A percentile compares a stretch with the other conserved stretches of the same genome.
Conservation (phyloP, 2,888 invertebrate genomes). For the Pseudoips prasinana region DNA sequence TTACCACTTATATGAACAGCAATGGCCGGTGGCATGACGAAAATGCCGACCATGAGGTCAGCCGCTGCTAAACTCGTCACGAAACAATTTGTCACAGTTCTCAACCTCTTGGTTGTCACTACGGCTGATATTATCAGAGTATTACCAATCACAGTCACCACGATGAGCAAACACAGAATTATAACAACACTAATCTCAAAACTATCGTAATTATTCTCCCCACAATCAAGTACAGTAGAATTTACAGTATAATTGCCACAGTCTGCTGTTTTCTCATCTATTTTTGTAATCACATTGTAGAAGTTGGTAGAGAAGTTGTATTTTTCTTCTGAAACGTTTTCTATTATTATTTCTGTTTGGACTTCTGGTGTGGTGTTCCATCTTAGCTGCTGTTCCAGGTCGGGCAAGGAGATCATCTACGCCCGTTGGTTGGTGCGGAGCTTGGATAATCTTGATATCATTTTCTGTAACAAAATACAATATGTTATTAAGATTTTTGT, state of each 20-base stretch:
- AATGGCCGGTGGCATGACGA: constrained; percentile 98
- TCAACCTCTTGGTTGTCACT: constrained; percentile 90
- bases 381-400: constrained; percentile 48
- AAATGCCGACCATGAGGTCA: constrained; percentile 95
- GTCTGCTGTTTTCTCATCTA: constrained; percentile 33
- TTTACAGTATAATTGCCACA: constrained; percentile 32
- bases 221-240: constrained; percentile 34
- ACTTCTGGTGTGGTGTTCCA: constrained; percentile 57
- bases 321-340: constrained; percentile 56
- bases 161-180: constrained; percentile 85
- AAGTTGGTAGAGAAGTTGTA: constrained; percentile 48
- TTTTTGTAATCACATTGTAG: constrained; percentile 48
- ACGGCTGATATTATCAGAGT: constrained; percentile 95
- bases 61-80: constrained; percentile 97
- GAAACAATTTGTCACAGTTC: constrained; percentile 97
- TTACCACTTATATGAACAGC: constrained; percentile 92
- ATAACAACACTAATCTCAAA: constrained; percentile 83
- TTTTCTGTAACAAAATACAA: constrained; percentile 56
- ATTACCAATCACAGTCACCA: constrained; percentile 91
- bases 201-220: constrained; percentile 50
- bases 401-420: constrained; percentile 62
- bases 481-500: no score
- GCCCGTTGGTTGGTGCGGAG: constrained; percentile 4
- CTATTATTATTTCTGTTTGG: constrained; percentile 51
- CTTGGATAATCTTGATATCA: constrained; percentile 27